phyloP scores from a whole-genome alignment of 2,888 invertebrate genomes.

The Esperia sulphurella region DNA sequence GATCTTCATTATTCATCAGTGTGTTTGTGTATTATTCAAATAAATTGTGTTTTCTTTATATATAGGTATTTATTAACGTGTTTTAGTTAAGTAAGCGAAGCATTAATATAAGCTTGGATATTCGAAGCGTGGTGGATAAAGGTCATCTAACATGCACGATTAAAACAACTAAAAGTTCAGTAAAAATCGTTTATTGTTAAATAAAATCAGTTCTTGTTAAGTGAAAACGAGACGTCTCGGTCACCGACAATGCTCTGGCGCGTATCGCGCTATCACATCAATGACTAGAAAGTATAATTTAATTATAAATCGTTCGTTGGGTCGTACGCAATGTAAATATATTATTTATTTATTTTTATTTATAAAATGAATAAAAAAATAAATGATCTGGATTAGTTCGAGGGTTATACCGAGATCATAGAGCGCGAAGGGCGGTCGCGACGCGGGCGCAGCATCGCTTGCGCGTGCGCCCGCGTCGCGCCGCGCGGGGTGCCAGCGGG shows the following conservation, averaged over 20 bases:
- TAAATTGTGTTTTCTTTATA: background rate
- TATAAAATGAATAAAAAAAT: conserved; percentile 56
- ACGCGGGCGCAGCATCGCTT: conserved; percentile 25
- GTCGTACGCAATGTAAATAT: conserved; percentile 30
- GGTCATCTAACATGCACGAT: conserved; percentile 60
- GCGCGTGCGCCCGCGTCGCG: conserved; percentile 34
- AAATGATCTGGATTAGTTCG: conserved; percentile 68
- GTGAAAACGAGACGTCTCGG: conserved; percentile 66
- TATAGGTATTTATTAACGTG: conserved; percentile 10
- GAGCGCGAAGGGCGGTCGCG: conserved; percentile 54
- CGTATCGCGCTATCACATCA: conserved; percentile 57
- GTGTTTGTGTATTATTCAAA: background rate
- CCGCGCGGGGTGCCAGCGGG: conserved; percentile 26
- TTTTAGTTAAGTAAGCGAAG: conserved; percentile 63
- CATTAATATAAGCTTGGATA: conserved; percentile 64
- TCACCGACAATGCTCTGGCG: conserved; percentile 51
- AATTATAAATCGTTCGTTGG: conserved; percentile 49
- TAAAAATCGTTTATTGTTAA: conserved; percentile 62
- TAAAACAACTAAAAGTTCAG: conserved; percentile 67
- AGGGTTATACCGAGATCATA: conserved; percentile 77
- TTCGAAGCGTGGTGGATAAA: conserved; percentile 50
- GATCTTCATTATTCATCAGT: background rate
- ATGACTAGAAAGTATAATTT: conserved; percentile 44
- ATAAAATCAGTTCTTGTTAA: conserved; percentile 74
- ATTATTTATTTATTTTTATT: conserved; percentile 32